Evolutionary conservation across 2,113 vertebrate species (phyloP).

Genomic region (Pionites leucogaster): DNA sequence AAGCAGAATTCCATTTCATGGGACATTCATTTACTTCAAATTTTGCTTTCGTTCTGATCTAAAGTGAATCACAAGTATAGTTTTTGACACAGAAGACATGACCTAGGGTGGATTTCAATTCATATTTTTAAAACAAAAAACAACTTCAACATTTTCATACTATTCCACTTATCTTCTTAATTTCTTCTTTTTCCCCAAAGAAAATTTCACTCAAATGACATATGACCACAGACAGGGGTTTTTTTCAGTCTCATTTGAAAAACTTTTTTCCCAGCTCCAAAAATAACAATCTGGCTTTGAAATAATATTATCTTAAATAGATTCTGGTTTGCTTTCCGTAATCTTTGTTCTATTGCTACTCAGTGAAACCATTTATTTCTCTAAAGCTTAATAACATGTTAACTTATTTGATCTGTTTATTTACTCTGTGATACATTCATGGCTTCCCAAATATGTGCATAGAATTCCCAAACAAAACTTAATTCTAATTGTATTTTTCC

Average conservation of each 20-base stretch:
- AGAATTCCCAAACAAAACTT: not conserved
- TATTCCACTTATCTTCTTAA: not conserved
- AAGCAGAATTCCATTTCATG: not conserved
- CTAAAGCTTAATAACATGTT: not conserved
- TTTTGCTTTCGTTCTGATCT: not conserved
- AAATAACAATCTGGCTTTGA: not conserved
- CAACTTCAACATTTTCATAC: not conserved
- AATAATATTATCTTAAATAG: not conserved
- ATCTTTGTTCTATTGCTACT: not conserved
- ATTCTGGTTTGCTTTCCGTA: not conserved
- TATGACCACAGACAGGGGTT: not conserved
- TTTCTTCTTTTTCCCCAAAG: not conserved
- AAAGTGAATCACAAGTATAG: not conserved
- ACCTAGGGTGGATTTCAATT: not conserved
- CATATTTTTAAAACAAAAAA: not conserved
- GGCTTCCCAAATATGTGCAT: not conserved
- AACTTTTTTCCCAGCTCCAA: not conserved
- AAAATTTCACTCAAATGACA: not conserved
- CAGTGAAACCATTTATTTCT: not conserved
- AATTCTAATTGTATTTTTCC: not conserved
- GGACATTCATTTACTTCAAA: not conserved
- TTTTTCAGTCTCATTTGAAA: not conserved
- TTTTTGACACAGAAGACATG: not conserved
- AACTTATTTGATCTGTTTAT: not conserved
- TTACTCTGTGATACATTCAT: not conserved